Base-by-base conservation (phyloP, 1,140 invertebrate genomes). In the Zaprionus lachaisei region DNA sequence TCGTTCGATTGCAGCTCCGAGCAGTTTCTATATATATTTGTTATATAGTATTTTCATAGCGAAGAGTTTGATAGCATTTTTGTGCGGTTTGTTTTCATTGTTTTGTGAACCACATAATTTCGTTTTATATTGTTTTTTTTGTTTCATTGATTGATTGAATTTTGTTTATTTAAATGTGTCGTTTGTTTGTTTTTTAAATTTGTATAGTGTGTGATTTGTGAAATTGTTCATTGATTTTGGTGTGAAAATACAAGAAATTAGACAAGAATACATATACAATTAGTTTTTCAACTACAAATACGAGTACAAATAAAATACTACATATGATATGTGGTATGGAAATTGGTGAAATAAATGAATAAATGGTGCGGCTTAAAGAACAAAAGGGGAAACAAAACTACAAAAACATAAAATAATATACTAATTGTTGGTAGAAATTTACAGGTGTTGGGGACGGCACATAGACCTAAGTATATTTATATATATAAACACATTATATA, bases 1-100 rank as follows among this genome's bases (percentile, higher is more conserved):
- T 90, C 97, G 95, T 93, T 99, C 98, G 83, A 97, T 96, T 72
- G 98, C 96, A 92, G 95, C 96, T 90, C 97, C 97, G 92, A 99
- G 96, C 91, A 99, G 95, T 91, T 96, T 97, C 98, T 99, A 84
- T 84, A 65, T 77, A 47, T 38, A n/a, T 47, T 7, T 44, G 6
- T 17, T 47, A 47, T 47, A 54, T 77, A 94, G 41, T 69, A 47
- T 68, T 22, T 34, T 22, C 41, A 63, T 70, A 58, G 64, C 69
- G 83, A 70, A 57, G 79, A 72, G 24, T 72, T 72, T 67, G 58
- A 58, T 63, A 55, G 75, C 95, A 80, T 74, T 68, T 70, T 14
- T 67, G 54, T 54, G 22, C 17, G 28, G 22, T 63, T 73, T 73
- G 15, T 58, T 74, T 54, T 51, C 49, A 51, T 58, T 58, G 60